Percentiles rank a stretch among this genome's conserved stretches.
phyloP scores from a whole-genome alignment of 2,888 invertebrate genomes.

The Hyppa rectilinea region DNA sequence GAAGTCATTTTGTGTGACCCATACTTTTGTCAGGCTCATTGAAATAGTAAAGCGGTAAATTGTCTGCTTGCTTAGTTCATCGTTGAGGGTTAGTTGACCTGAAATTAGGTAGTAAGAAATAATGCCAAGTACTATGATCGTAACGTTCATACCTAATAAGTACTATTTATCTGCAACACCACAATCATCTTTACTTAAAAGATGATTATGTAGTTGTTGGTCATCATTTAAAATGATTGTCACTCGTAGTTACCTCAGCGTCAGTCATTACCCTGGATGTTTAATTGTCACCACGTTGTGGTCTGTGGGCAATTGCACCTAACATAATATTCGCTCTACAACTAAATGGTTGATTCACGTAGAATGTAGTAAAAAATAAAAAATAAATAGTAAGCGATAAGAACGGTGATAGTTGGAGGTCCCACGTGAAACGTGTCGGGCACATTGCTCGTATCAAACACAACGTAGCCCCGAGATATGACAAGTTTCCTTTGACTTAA shows the following conservation, averaged over 20 bases:
- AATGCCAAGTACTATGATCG: not conserved
- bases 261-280: constrained; percentile 34
- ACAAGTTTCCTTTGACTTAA: constrained; percentile 22
- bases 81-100: not conserved
- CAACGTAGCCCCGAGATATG: constrained; percentile 10
- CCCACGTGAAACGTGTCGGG: constrained; percentile 31
- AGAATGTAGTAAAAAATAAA: too few relatives aligned
- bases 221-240: too few relatives aligned
- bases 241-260: constrained; percentile 21
- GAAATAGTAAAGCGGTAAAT: constrained; percentile 19
- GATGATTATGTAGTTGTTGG: too few relatives aligned
- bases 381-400: too few relatives aligned
- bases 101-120: not conserved
- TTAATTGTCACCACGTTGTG: constrained; percentile 32
- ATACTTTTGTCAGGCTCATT: constrained; percentile 38
- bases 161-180: too few relatives aligned
- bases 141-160: too few relatives aligned
- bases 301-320: constrained; percentile 13
- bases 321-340: constrained; percentile 29
- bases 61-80: not conserved
- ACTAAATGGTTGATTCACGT: too few relatives aligned
- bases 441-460: not conserved
- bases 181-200: too few relatives aligned
- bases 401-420: constrained; percentile 14
- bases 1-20: constrained; percentile 48